phyloP scores from a whole-genome alignment of 2,113 vertebrate genomes.

The Aegithalos caudatus region DNA sequence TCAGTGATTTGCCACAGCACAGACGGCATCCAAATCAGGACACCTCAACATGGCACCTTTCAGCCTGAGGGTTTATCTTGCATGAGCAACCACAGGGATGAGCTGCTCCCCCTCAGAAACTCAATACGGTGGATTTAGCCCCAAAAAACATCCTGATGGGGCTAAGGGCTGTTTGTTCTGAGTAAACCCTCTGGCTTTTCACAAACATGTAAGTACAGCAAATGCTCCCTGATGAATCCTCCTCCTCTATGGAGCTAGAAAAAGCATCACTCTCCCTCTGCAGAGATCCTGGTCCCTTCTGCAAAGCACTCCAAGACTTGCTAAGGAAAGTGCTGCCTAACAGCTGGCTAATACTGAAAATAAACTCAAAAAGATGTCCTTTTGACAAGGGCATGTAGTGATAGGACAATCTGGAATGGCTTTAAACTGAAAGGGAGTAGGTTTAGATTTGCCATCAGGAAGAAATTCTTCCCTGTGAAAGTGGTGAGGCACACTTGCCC shows the following conservation, averaged over 20 bases:
- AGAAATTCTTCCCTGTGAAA: background rate
- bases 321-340: background rate
- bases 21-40: background rate
- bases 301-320: background rate
- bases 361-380: background rate
- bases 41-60: background rate
- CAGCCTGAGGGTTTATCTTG: background rate
- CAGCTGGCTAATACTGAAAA: background rate
- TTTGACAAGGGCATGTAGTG: background rate
- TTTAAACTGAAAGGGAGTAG: background rate
- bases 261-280: background rate
- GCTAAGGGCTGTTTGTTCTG: background rate
- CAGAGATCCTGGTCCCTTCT: background rate
- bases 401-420: background rate
- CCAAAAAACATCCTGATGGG: background rate
- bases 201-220: background rate
- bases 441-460: background rate
- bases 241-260: background rate
- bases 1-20: background rate
- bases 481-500: background rate
- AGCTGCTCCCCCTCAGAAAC: rapidly evolving
- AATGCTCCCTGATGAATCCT: background rate
- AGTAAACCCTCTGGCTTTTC: background rate
- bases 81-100: rapidly evolving
- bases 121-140: background rate